Base-by-base conservation (phyloP, 2,888 invertebrate genomes). In the Lasioglossum figueresi region DNA sequence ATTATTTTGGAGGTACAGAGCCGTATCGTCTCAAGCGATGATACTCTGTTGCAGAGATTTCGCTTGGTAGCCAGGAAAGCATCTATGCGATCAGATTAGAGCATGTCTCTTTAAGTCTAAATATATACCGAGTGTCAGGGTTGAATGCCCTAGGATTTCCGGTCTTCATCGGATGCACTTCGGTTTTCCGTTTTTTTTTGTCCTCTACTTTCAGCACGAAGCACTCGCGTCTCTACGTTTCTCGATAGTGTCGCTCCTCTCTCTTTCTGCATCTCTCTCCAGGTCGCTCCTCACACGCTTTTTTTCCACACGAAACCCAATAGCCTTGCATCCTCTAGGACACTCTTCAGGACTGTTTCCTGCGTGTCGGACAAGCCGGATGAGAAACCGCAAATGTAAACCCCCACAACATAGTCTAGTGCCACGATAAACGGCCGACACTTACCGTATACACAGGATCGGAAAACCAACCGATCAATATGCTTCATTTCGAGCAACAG, bases 271-370 rank as follows among this genome's bases (percentile, higher is more conserved):
- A 80, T 84, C 83, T 83, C 84, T 88, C 86, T 89, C 88, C 79
- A 83, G 80, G 59, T 75, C 84, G 83, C 85, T 90, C 84, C 70
- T n/a, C 70, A 14, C 70, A 82, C 73, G 56, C 31, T 76, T 87
- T 87, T 89, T 88, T 84, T 85, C 80, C 89, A 91, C 87, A 88
- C 92, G 95, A 94, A 95, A 95, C 92, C 91, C 92, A 94, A 95
- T 95, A 94, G 94, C 94, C 94, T 88, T 91, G 91, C 91, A 93
- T 92, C 93, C 93, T 93, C 92, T 93, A 94, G 94, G 94, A 94
- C 92, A 92, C 94, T 94, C 94, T 94, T 88, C 93, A 93, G 93
- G 93, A 94, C 93, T 94, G 94, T 95, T 95, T 95, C 95, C 95
- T 95, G 94, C 91, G 89, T 88, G 88, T 88, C 89, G 82, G 81